Evolutionary conservation across 2,888 invertebrate species (phyloP).

Genomic region (Lasioglossum malachurum): DNA sequence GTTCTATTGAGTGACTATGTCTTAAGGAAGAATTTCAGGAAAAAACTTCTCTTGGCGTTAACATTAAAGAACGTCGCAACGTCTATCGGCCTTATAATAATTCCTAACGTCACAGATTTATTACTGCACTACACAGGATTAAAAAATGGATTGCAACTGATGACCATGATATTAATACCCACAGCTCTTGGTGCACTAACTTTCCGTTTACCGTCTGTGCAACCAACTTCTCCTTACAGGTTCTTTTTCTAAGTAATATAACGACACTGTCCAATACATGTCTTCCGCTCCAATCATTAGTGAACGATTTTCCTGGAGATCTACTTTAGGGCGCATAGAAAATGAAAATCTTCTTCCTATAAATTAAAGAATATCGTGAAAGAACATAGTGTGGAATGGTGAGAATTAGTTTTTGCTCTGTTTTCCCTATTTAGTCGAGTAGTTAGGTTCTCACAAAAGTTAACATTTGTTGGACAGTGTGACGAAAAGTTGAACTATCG

Average conservation of each 20-base stretch:
- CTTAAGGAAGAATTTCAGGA: slow-evolving; percentile 75
- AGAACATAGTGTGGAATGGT: too few relatives aligned
- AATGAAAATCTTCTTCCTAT: too few relatives aligned
- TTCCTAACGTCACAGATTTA: slow-evolving; percentile 73
- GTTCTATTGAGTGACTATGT: slow-evolving; percentile 75
- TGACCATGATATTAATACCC: slow-evolving; percentile 75
- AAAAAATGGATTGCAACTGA: slow-evolving; percentile 73
- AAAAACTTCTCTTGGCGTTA: slow-evolving; percentile 70
- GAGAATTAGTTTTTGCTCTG: too few relatives aligned
- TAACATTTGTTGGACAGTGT: background rate
- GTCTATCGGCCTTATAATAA: slow-evolving; percentile 73
- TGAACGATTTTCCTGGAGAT: too few relatives aligned
- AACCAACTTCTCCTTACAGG: slow-evolving; percentile 70
- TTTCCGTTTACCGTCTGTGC: slow-evolving; percentile 66
- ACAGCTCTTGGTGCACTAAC: slow-evolving; percentile 73
- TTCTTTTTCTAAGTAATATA: slow-evolving; percentile 16
- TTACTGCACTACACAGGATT: slow-evolving; percentile 68
- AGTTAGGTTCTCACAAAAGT: background rate
- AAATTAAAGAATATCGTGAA: too few relatives aligned
- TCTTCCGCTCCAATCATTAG: background rate
- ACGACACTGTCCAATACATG: background rate
- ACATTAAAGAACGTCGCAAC: slow-evolving; percentile 74
- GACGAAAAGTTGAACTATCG: background rate
- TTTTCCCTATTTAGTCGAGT: too few relatives aligned
- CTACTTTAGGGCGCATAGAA: too few relatives aligned